These are phyloP conservation scores for Mixornis gularis DNA, from an alignment of 2,113 vertebrate species.

Conservation along the genomic window DNA sequence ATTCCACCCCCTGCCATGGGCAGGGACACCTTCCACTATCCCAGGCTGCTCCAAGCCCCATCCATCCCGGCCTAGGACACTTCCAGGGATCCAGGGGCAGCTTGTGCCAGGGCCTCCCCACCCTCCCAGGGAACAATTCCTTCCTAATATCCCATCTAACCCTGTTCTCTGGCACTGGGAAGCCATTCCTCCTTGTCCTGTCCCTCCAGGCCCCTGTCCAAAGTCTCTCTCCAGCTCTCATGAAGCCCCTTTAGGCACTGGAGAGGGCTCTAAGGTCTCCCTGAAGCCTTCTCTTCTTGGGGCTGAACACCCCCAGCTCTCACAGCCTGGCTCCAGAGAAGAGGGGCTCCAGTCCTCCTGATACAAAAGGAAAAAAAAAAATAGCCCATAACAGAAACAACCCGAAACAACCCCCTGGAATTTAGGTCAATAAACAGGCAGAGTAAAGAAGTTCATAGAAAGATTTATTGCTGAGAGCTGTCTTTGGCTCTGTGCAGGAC, in stretches of 20 bases:
- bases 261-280: fast-evolving
- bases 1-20: not conserved
- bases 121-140: not conserved
- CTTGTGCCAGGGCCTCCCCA: not conserved
- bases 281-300: not conserved
- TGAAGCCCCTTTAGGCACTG: not conserved
- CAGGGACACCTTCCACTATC: fast-evolving
- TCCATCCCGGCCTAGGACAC: not conserved
- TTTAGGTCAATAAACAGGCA: not conserved
- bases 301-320: not conserved
- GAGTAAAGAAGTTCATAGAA: not conserved
- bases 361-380: fast-evolving
- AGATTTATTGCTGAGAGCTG: slow-evolving; percentile 34
- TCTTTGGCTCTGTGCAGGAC: not conserved
- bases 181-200: not conserved
- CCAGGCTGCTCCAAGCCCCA: fast-evolving
- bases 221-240: not conserved
- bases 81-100: not conserved
- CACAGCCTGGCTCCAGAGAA: not conserved
- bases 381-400: not conserved
- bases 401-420: not conserved
- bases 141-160: not conserved
- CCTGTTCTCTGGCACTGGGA: not conserved
- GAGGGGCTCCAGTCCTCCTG: not conserved
- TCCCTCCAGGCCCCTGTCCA: fast-evolving